Conservation (phyloP, 1,140 invertebrate species). For the Aphidius gifuensis region DNA sequence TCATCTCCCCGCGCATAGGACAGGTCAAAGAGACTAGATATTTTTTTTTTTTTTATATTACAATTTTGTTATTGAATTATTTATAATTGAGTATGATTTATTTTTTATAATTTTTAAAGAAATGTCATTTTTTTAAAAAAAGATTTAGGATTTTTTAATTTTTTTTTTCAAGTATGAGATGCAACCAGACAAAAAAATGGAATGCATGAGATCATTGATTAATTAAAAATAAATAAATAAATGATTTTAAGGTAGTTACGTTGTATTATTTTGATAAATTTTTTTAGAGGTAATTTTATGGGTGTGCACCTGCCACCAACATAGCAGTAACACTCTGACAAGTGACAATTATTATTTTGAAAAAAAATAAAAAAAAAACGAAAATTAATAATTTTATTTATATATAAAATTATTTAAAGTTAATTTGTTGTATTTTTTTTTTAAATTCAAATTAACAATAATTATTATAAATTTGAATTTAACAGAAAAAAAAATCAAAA, state of each 20-base stretch:
- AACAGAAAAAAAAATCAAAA: background rate
- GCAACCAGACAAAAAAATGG: background rate
- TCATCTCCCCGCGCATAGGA: slow-evolving; percentile 52
- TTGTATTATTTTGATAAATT: slow-evolving; percentile 29
- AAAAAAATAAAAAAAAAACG: slow-evolving; percentile 27
- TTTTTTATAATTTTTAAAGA: no score
- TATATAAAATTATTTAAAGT: background rate
- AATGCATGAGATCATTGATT: slow-evolving; percentile 16
- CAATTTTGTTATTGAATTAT: slow-evolving; percentile 15
- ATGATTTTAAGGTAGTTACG: slow-evolving; percentile 6
- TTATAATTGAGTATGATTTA: background rate
- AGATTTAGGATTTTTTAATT: no score
- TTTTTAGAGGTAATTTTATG: slow-evolving; percentile 44
- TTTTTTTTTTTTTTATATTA: slow-evolving; percentile 13
- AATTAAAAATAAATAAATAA: slow-evolving; percentile 3
- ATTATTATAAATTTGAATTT: no score
- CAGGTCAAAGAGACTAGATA: slow-evolving; percentile 34
- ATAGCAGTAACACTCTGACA: slow-evolving; percentile 35
- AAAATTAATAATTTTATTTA: slow-evolving; percentile 29
- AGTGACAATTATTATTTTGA: slow-evolving; percentile 22
- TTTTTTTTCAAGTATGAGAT: slow-evolving; percentile 5
- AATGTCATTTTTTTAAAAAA: no score
- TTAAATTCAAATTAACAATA: no score
- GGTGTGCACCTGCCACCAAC: slow-evolving; percentile 55
- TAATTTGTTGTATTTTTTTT: no score